Base-by-base conservation (phyloP, 2,113 vertebrate species). In the Nansenia antarctica region DNA sequence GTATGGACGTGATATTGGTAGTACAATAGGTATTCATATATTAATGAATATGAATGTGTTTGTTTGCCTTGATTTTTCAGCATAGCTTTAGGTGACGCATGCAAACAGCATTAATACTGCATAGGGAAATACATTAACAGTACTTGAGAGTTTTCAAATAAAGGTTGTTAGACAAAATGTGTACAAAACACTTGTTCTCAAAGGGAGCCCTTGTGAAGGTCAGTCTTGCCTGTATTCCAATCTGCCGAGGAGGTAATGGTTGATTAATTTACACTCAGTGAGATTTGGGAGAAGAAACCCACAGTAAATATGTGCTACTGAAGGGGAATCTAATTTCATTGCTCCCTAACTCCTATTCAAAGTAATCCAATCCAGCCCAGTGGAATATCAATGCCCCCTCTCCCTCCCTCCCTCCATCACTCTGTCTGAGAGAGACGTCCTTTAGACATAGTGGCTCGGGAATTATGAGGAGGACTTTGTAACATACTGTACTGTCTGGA, bases 251-350 rank as follows among this genome's bases (percentile, higher is more conserved):
- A 52, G 64, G 29, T 35, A 53, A 22, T n/a, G 31, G 31, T 37
- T 39, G 65, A 67, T 57, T 67, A 0, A 67, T 35, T 54, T 27
- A 37, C 52, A 37, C 65, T 55, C 31, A 26, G 24, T 14, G 14
- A 22, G 47, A 65, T 53, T 42, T 14, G 9, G 3, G n/a, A n/a
- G n/a, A n/a, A n/a, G n/a, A n/a, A n/a, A n/a, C n/a, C n/a, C n/a
- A n/a, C n/a, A n/a, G n/a, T n/a, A n/a, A n/a, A n/a, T n/a, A n/a
- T n/a, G n/a, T n/a, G n/a, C n/a, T n/a, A n/a, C n/a, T n/a, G n/a
- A n/a, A n/a, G n/a, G n/a, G n/a, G n/a, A n/a, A n/a, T n/a, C n/a
- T n/a, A n/a, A n/a, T n/a, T n/a, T n/a, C n/a, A n/a, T n/a, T n/a
- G n/a, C n/a, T n/a, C n/a, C n/a, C n/a, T n/a, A n/a, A n/a, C n/a